Evolutionary conservation across 2,113 vertebrate species (phyloP).

Genomic region (Gobiocypris rarus): DNA sequence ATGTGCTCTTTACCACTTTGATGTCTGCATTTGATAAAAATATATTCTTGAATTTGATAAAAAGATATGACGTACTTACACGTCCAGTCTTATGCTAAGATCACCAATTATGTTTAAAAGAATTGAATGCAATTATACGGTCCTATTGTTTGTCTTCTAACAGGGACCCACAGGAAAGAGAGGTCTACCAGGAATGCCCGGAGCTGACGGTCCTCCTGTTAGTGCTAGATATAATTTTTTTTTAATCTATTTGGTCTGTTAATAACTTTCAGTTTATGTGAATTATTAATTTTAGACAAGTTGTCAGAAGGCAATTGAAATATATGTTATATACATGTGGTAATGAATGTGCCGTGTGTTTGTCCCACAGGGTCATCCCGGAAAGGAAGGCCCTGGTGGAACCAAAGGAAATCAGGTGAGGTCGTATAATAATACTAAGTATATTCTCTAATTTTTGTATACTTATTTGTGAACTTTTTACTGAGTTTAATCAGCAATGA

Average conservation of each 20-base stretch:
- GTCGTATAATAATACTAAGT: background rate
- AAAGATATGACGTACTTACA: background rate
- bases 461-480: background rate
- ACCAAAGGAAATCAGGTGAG: slow-evolving; percentile 89
- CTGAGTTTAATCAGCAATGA: background rate
- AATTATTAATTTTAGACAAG: background rate
- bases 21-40: background rate
- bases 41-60: background rate
- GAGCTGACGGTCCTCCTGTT: slow-evolving; percentile 88
- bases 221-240: slow-evolving; percentile 60
- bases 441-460: background rate
- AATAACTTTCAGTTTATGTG: background rate
- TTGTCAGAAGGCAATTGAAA: background rate
- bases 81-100: background rate
- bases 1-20: background rate
- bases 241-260: background rate
- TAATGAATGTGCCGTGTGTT: background rate
- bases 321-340: background rate
- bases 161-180: slow-evolving; percentile 90
- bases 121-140: background rate
- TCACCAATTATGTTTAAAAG: background rate
- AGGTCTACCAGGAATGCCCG: slow-evolving; percentile 90
- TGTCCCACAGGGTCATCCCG: slow-evolving; percentile 84
- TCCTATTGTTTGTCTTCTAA: background rate
- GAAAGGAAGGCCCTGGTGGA: slow-evolving; percentile 86